Evolutionary conservation across 2,797 vertebrate genomes (phyloP).

Genomic region (Buphagus erythrorhynchus): DNA sequence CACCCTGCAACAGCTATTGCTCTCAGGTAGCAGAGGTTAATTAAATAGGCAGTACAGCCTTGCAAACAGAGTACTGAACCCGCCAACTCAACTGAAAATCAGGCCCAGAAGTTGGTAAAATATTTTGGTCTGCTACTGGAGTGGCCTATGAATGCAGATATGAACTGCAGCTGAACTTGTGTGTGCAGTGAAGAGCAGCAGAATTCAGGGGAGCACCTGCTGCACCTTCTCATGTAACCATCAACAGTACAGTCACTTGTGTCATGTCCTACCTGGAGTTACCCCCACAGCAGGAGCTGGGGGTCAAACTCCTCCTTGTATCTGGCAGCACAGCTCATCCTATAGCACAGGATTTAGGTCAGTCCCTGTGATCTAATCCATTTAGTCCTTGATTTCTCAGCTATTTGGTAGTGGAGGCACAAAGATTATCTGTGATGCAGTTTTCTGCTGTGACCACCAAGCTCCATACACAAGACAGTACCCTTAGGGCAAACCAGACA

Average conservation of each 20-base stretch:
- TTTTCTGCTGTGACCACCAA: neutral
- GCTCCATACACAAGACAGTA: neutral
- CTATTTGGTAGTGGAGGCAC: neutral
- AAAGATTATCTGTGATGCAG: neutral
- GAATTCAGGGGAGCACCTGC: neutral
- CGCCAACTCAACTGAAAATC: neutral
- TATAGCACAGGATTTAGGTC: neutral
- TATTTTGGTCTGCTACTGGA: neutral
- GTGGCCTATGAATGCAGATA: neutral
- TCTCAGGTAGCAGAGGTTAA: neutral
- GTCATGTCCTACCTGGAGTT: neutral
- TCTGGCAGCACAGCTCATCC: neutral
- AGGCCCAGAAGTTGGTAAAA: neutral
- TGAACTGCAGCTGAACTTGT: neutral
- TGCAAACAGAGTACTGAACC: neutral
- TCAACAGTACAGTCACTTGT: rapidly evolving
- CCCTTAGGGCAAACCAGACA: neutral
- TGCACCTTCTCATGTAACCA: neutral
- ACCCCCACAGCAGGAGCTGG: neutral
- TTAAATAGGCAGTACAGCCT: neutral
- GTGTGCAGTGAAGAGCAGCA: neutral
- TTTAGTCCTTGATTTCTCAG: neutral
- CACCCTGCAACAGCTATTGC: neutral
- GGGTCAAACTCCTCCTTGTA: neutral
- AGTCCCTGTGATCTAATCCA: neutral